Evolutionary conservation across 1,140 invertebrate species (phyloP), one percentile per base, ranked within the genome.

Genomic region (Lucilia cuprina): DNA sequence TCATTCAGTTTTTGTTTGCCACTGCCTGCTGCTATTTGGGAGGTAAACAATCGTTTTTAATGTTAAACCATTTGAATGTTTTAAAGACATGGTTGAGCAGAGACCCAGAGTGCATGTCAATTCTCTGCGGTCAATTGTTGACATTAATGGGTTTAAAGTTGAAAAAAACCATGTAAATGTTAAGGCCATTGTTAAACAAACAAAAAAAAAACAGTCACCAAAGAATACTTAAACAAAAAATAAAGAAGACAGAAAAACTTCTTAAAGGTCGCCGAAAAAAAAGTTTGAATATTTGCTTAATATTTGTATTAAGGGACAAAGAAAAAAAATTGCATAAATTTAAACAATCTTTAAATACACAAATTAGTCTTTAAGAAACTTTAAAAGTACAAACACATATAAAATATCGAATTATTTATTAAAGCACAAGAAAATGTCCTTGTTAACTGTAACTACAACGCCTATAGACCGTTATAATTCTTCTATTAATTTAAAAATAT

Each of bases 61-160:
- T 21, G 65, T 70, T 21, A 70, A 70, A 70, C 65, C 65, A 21
- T 70, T 70, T 70, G 65, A 70, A 70, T 70, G 65, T 70, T 41
- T 41, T 21, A 21, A 70, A 70, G 65, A 21, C 65, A 70, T 70
- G 65, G 13, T 70, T 21, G 2, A 70, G 65, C 65, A 70, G 65
- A 70, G n/a, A 70, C n/a, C 19, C 65, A 70, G 65, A 12, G 34
- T 35, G 77, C 77, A 80, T 80, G 77, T 80, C 77, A 80, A 80
- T 21, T 49, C 41, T 80, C 47, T 80, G 77, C 77, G 77, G 77
- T 80, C 77, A 80, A 80, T 80, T 80, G 65, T 70, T 70, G 65
- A 70, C 65, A 70, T 70, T 70, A 70, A 70, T 21, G n/a, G 65
- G n/a, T 21, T 70, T 70, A 70, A 70, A 70, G n/a, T 13, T 5